Base-by-base conservation (phyloP, 2,797 vertebrate species). In the Babyrousa celebensis region DNA sequence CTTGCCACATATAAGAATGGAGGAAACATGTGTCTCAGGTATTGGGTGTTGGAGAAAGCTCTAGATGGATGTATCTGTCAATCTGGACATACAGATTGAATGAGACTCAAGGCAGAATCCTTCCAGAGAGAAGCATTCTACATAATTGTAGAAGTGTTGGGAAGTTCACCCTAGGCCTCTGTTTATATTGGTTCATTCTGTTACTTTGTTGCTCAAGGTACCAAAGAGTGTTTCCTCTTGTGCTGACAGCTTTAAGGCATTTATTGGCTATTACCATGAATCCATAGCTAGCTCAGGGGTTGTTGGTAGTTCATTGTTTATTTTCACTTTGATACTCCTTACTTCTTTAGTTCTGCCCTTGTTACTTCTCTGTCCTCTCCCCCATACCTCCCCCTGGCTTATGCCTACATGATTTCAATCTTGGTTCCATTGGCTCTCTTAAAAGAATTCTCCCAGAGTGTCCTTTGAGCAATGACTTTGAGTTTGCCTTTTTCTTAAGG, bases 281-380 rank as follows among this genome's bases (percentile, higher is more conserved):
- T 89, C 77, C 52, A 27, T 85, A 40, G 23, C 52, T 52, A 72
- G 29, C 62, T 92, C n/a, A 10, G 20, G 85, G n/a, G 27, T 95
- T 78, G 71, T 89, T 78, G 71, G n/a, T 8, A 94, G 29, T 74
- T 96, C 29, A 84, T 93, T 83, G 36, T 91, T 84, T 83, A 74
- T 85, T 86, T 94, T 92, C 43, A 75, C 72, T 68, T 83, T 85
- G 77, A 63, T 82, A 60, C 21, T 86, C 40, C 36, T 89, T 80
- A 16, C 85, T 52, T 91, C 12, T 58, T 70, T 72, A 77, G 8
- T 54, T 94, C 36, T 68, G 67, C 10, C 14, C 21, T 72, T 90
- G 29, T 78, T 95, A 65, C 67, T 93, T 77, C n/a, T 88, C 20
- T 6, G 54, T 86, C 56, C 52, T 10, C n/a, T 12, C 20, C 15